Evolutionary conservation across 2,113 vertebrate genomes (phyloP).

Genomic region (Malurus elegans): DNA sequence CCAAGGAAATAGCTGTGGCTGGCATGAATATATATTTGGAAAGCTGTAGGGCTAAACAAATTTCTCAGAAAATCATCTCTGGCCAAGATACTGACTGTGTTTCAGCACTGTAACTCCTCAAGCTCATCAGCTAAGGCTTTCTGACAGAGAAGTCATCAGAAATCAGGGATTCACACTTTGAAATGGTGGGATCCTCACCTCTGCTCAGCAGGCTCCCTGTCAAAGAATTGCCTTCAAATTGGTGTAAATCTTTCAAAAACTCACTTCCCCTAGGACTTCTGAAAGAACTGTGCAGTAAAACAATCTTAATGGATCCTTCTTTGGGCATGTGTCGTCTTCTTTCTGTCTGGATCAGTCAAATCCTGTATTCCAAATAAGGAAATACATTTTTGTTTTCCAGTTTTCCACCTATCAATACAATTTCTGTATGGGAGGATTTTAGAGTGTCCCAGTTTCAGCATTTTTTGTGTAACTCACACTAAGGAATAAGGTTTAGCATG

Average conservation of each 20-base stretch:
- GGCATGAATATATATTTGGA: constrained; percentile 58
- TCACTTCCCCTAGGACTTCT: not conserved
- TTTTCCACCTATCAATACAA: not conserved
- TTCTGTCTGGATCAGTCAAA: not conserved
- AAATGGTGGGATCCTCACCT: not conserved
- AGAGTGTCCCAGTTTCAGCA: not conserved
- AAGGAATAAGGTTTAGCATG: not conserved
- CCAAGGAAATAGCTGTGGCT: constrained; percentile 63
- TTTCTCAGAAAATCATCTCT: constrained; percentile 32
- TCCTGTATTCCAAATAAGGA: not conserved
- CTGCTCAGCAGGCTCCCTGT: not conserved
- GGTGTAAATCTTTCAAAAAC: not conserved
- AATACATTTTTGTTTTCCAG: not conserved
- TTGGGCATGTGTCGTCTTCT: not conserved
- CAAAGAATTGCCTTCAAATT: not conserved
- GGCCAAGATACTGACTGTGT: constrained; percentile 6
- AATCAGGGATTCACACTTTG: not conserved
- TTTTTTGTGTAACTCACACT: not conserved
- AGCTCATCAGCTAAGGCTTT: not conserved
- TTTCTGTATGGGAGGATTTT: not conserved
- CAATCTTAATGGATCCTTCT: not conserved
- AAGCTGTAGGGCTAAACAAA: constrained; percentile 47
- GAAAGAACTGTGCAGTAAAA: not conserved
- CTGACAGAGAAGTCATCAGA: not conserved
- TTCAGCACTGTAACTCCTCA: constrained; percentile 7